Evolutionary conservation across 2,113 vertebrate genomes (phyloP).

Genomic region (Lycocorax pyrrhopterus): DNA sequence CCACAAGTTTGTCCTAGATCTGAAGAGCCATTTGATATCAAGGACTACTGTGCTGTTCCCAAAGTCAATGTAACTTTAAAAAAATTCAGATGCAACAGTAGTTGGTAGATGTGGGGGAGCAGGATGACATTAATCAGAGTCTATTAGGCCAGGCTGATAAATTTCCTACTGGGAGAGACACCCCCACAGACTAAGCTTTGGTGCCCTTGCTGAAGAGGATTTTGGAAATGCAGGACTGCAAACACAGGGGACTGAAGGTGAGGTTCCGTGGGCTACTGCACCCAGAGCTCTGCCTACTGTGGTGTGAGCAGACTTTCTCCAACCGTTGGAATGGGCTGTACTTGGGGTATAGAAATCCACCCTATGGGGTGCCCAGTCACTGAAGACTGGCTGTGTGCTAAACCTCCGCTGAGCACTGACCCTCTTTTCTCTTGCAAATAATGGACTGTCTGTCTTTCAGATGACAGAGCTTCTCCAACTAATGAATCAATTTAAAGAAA

Average conservation of each 20-base stretch:
- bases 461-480: constrained; percentile 91
- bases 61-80: background rate
- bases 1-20: background rate
- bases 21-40: background rate
- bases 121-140: background rate
- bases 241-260: background rate
- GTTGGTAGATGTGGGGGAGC: background rate
- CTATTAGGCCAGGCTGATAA: background rate
- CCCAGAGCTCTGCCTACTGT: background rate
- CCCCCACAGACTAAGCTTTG: background rate
- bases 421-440: background rate
- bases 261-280: rapidly evolving
- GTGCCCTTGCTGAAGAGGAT: background rate
- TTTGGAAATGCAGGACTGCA: background rate
- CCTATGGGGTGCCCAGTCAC: rapidly evolving
- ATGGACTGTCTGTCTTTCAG: constrained; percentile 66
- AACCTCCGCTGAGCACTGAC: background rate
- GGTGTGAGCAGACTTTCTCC: background rate
- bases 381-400: background rate
- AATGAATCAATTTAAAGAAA: constrained; percentile 96
- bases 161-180: background rate
- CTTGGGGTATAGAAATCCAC: background rate
- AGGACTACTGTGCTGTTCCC: background rate
- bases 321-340: background rate
- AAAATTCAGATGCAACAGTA: background rate